These are phyloP conservation scores for Istiophorus platypterus DNA, from an alignment of 2,113 vertebrate genomes.

Conservation along the genomic window DNA sequence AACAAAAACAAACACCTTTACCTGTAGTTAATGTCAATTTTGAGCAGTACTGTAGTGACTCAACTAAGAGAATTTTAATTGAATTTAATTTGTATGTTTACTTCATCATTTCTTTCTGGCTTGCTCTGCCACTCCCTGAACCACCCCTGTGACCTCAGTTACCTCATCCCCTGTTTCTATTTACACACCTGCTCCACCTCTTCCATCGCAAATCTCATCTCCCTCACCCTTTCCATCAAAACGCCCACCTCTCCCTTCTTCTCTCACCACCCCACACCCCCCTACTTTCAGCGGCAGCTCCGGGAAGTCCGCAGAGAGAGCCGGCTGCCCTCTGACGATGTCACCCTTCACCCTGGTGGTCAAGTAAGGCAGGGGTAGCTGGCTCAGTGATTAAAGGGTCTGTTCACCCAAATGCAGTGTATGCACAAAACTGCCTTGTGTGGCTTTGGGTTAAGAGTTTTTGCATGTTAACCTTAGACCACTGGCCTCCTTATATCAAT, in stretches of 20 bases:
- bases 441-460: no score
- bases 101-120: no score
- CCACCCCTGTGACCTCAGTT: constrained; percentile 37
- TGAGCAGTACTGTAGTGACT: background rate
- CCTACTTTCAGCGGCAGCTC: background rate
- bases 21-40: no score
- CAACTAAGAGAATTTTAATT: background rate
- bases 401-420: no score
- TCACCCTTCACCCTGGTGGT: constrained; percentile 70
- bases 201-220: constrained; percentile 28
- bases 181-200: constrained; percentile 16
- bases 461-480: no score
- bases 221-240: constrained; percentile 2
- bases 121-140: background rate
- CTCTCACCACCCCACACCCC: background rate
- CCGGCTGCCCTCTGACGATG: constrained; percentile 48
- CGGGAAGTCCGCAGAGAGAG: background rate
- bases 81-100: background rate
- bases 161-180: constrained; percentile 41
- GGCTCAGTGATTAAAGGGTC: background rate
- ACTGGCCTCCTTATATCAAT: no score
- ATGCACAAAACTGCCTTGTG: no score
- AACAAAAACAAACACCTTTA: no score
- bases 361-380: constrained; percentile 57
- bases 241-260: background rate